phyloP scores from a whole-genome alignment of 2,113 vertebrate genomes.

The Pollimyrus isidori region DNA sequence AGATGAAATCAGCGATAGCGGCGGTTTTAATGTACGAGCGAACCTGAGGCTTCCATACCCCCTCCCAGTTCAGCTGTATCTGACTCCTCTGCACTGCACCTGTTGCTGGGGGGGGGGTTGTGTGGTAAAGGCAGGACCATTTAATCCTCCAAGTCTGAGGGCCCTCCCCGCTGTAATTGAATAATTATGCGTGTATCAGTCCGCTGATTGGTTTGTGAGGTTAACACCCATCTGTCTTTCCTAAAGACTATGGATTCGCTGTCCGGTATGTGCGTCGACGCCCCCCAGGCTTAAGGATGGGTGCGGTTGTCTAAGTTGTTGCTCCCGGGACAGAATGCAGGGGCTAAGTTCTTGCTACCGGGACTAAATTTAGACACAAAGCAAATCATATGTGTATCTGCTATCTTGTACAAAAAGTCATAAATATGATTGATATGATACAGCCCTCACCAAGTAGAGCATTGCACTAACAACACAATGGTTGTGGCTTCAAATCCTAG shows the following conservation, averaged over 20 bases:
- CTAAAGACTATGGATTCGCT: background rate
- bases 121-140: background rate
- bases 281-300: background rate
- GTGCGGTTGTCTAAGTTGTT: background rate
- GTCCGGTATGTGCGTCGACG: background rate
- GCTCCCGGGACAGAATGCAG: background rate
- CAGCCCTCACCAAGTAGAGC: background rate
- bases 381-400: background rate
- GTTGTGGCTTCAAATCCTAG: background rate
- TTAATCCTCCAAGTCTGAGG: background rate
- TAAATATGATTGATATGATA: too few species aligned
- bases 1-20: background rate
- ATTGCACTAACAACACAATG: background rate
- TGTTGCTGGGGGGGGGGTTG: background rate
- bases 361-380: background rate
- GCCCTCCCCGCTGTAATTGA: background rate
- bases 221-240: background rate
- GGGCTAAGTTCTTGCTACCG: too few species aligned
- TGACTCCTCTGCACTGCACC: background rate
- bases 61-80: background rate
- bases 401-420: too few species aligned
- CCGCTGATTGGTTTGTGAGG: background rate
- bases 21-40: background rate
- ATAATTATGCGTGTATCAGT: background rate
- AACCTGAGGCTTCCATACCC: background rate